Base-by-base conservation (phyloP, 37 sponge, comb jelly and placozoan genomes). In the Petrosia ficiformis region DNA sequence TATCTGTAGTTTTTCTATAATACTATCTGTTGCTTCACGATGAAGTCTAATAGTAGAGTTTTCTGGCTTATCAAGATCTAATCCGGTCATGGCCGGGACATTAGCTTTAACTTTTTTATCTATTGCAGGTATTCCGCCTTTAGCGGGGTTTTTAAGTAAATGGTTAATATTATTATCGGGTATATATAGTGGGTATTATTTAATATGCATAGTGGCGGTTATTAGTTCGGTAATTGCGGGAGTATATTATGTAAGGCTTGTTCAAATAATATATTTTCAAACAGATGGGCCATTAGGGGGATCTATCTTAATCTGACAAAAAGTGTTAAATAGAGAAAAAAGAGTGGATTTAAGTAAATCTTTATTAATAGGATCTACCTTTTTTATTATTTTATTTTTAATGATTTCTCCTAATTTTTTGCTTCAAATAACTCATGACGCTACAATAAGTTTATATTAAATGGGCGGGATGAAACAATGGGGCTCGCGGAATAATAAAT, bases 161-260 rank as follows among this genome's bases (percentile, higher is more conserved):
- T 81, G 85, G 39, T 56, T 84, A 32, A 52, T 90, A 80, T 82
- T 82, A 43, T 77, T 82, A 41, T 73, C 89, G 21, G 89, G 80
- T 39, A 54, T 89, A 22, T 88, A 77, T 39, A 73, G 70, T 41
- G 83, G 88, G n/a, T 90, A 86, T 86, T 86, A 77, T 81, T 61
- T 80, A 86, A 66, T 81, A 82, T 59, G 60, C 73, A 38, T 82
- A 32, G 54, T 86, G 26, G 68, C 48, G 52, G 88, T 86, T 37
- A 33, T 91, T 54, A 64, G 72, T 67, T 82, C 92, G 31, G 92
- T 86, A 30, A 78, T 85, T 44, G 91, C 84, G 14, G 92, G 87
- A 37, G 83, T 91, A 28, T 91, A 91, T 82, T 91, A 91, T 87
- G 88, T 91, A 39, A 72, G 92, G 58, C 39, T 91, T 43, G 88